Evolutionary conservation across 2,797 vertebrate genomes (phyloP).

Genomic region (Falco novaeseelandiae): DNA sequence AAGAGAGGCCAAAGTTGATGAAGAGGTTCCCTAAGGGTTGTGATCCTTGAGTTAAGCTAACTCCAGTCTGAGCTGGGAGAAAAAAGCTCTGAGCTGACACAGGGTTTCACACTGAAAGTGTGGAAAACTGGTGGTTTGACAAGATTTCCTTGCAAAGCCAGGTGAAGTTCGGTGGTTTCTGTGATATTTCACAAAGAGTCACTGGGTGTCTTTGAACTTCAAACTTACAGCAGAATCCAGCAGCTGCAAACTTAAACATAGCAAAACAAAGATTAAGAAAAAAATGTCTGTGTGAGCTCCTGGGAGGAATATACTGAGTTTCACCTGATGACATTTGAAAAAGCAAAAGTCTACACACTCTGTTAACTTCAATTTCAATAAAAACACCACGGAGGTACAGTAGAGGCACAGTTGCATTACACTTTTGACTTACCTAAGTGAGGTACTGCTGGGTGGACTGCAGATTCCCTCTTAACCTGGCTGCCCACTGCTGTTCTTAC

Average conservation of each 20-base stretch:
- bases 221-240: conserved; percentile 30
- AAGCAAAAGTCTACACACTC: background rate
- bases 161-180: conserved; percentile 48
- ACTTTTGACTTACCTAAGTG: background rate
- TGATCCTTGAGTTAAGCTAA: background rate
- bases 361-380: background rate
- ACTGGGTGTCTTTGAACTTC: conserved; percentile 24
- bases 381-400: background rate
- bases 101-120: background rate
- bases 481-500: background rate
- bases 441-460: background rate
- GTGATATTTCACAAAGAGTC: conserved; percentile 10
- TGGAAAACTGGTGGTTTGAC: background rate
- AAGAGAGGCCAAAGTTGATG: background rate
- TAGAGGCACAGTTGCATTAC: background rate
- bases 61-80: background rate
- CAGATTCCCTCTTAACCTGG: background rate
- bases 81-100: background rate
- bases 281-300: background rate
- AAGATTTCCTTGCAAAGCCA: conserved; percentile 26
- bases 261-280: conserved; percentile 23
- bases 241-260: conserved; percentile 35
- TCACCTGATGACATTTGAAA: background rate
- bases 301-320: background rate
- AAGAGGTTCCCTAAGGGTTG: background rate